These are phyloP conservation scores for Pyrocoelia pectoralis DNA, from an alignment of 2,888 invertebrate species.

Conservation along the genomic window DNA sequence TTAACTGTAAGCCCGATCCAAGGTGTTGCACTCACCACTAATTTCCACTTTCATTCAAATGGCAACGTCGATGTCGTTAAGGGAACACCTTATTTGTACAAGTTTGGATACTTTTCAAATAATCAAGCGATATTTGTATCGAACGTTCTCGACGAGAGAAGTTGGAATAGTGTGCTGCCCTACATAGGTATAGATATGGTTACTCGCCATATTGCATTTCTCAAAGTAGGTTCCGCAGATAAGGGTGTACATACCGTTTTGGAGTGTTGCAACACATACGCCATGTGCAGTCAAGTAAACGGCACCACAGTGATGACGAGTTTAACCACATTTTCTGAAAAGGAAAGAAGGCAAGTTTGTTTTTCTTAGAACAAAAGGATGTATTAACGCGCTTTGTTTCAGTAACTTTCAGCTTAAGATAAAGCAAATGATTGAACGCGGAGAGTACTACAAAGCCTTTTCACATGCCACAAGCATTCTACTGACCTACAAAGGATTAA, in stretches of 20 bases:
- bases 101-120: constrained; percentile 25
- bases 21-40: constrained; percentile 23
- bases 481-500: constrained; percentile 15
- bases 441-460: constrained; percentile 25
- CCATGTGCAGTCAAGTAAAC: constrained; percentile 14
- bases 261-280: constrained; percentile 20
- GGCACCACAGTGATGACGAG: constrained; percentile 17
- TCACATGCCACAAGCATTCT: constrained; percentile 7
- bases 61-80: neutral
- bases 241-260: constrained; percentile 23
- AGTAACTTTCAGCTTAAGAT: constrained; percentile 11
- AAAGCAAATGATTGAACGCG: constrained; percentile 7
- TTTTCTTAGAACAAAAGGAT: no score
- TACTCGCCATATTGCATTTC: no score
- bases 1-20: constrained; percentile 12
- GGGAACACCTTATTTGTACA: constrained; percentile 17
- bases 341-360: constrained; percentile 19
- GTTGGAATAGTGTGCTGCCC: constrained; percentile 17
- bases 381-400: no score
- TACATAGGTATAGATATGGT: constrained; percentile 15
- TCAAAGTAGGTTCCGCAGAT: constrained; percentile 6
- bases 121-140: constrained; percentile 16
- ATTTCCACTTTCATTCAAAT: constrained; percentile 17
- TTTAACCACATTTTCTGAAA: constrained; percentile 11
- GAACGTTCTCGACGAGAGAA: constrained; percentile 12